These are phyloP conservation scores for Brachylomia viminalis DNA, from an alignment of 2,888 invertebrate genomes.

Conservation along the genomic window DNA sequence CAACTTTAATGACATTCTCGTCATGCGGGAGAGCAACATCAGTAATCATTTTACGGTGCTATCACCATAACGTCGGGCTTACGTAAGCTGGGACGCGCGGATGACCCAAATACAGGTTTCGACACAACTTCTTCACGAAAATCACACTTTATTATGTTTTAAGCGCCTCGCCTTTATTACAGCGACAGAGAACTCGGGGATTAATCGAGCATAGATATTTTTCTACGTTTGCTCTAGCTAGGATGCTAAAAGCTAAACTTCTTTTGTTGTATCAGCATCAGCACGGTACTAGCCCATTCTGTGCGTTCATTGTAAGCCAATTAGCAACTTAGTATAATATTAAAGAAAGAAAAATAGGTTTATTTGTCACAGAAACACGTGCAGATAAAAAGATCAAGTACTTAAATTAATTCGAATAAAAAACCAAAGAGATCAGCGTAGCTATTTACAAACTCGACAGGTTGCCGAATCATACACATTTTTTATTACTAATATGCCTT, in stretches of 20 bases:
- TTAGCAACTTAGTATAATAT: neutral
- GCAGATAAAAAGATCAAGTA: neutral
- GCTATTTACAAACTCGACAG: too few relatives aligned
- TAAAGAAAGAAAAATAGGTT: neutral
- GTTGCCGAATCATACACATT: too few relatives aligned
- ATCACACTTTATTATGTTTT: neutral
- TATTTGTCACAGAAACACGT: neutral
- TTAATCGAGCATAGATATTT: neutral
- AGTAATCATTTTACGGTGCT: neutral
- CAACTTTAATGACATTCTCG: neutral
- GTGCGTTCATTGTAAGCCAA: neutral
- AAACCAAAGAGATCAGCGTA: neutral
- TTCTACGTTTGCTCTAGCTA: neutral
- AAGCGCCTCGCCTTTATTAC: neutral
- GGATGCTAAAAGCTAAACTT: neutral
- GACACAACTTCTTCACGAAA: constrained; percentile 9
- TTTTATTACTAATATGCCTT: too few relatives aligned
- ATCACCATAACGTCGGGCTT: neutral
- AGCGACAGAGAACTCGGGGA: neutral
- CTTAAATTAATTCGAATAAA: neutral
- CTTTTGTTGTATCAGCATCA: neutral
- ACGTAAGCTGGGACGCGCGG: constrained; percentile 2
- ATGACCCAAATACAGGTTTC: constrained; percentile 31
- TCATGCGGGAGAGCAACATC: neutral
- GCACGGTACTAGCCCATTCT: neutral